A percentile compares a stretch with the other conserved stretches of the same genome.
phyloP scores from a whole-genome alignment of 2,888 invertebrate species.

The Cephonodes hylas region DNA sequence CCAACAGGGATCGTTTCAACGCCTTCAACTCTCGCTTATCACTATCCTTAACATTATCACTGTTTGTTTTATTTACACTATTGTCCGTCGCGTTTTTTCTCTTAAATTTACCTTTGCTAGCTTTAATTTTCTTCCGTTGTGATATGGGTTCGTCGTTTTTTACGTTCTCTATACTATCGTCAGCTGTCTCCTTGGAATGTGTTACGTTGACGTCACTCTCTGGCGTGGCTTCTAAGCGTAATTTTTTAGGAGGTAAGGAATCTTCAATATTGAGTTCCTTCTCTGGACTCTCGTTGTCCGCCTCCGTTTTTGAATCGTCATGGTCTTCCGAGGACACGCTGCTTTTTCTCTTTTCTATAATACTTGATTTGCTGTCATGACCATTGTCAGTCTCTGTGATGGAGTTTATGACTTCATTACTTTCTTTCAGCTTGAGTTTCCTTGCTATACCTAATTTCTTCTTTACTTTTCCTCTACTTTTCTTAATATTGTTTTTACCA shows the following conservation, averaged over 20 bases:
- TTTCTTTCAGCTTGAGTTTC: constrained; percentile 51
- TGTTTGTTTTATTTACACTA: constrained; percentile 38
- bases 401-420: constrained; percentile 53
- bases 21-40: constrained; percentile 57
- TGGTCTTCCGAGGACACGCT: constrained; percentile 70
- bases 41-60: constrained; percentile 37
- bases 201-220: constrained; percentile 57
- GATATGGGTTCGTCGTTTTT: constrained; percentile 53
- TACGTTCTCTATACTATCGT: constrained; percentile 46
- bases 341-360: constrained; percentile 70
- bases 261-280: constrained; percentile 61
- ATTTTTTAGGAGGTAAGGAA: constrained; percentile 65
- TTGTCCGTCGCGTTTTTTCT: constrained; percentile 51
- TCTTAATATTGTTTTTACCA: constrained; percentile 59
- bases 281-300: constrained; percentile 56
- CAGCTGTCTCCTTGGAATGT: constrained; percentile 65
- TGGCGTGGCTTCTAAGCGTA: constrained; percentile 65
- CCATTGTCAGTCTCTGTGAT: constrained; percentile 57
- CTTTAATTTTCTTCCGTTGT: constrained; percentile 70
- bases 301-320: constrained; percentile 51
- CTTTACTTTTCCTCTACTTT: constrained; percentile 61
- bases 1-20: constrained; percentile 62
- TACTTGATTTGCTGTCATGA: constrained; percentile 68
- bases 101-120: constrained; percentile 68
- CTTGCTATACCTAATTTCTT: constrained; percentile 53